Conservation (phyloP, 1,140 invertebrate species). For the Aphelinus atriplicis region DNA sequence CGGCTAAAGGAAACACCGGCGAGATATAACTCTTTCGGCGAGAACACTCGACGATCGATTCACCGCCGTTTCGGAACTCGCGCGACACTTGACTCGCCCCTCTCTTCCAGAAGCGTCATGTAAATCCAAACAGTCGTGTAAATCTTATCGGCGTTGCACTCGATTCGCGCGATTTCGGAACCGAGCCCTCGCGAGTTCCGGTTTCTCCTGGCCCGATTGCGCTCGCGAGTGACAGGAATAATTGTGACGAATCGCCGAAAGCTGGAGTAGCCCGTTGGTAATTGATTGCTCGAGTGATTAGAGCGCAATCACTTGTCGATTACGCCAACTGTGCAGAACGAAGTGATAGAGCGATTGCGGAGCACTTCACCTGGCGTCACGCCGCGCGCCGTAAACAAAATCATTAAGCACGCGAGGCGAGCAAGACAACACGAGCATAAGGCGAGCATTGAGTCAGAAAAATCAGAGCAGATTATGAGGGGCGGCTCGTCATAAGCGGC, state of each 20-base stretch:
- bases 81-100: too few relatives aligned
- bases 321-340: not conserved
- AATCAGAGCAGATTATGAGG: constrained; percentile 56
- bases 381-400: constrained; percentile 60
- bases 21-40: too few relatives aligned
- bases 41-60: too few relatives aligned
- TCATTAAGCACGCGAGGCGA: constrained; percentile 51
- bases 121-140: too few relatives aligned
- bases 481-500: constrained; percentile 23
- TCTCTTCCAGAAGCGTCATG: too few relatives aligned
- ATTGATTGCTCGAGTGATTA: constrained; percentile 27
- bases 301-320: constrained; percentile 32
- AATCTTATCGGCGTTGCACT: too few relatives aligned
- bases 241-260: constrained; percentile 13
- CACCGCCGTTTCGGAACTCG: too few relatives aligned
- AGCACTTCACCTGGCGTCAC: constrained; percentile 53
- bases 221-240: not conserved
- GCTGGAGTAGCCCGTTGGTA: constrained; percentile 4
- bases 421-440: not conserved
- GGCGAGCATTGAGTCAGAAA: constrained; percentile 45
- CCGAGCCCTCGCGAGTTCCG: too few relatives aligned
- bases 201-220: not conserved
- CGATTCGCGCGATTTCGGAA: too few relatives aligned
- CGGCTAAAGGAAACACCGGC: too few relatives aligned
- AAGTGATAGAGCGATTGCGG: not conserved